Conservation (phyloP, 2,888 invertebrate species). For the Rhagonycha lutea region DNA sequence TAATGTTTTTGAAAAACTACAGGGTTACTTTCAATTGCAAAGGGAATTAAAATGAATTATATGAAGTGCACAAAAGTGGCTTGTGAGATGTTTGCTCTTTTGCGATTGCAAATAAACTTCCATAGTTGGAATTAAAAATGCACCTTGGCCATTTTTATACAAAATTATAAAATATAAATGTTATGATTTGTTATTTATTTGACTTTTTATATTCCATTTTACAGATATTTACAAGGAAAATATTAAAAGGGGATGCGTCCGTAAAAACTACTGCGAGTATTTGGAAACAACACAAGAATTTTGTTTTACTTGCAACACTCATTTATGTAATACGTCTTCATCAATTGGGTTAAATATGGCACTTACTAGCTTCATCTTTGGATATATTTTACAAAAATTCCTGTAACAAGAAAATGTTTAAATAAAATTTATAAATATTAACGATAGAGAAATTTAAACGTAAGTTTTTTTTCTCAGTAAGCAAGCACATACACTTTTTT, state of each 20-base stretch:
- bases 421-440: background rate
- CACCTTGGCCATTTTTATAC: too few species aligned
- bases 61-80: too few species aligned
- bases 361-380: background rate
- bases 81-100: too few species aligned
- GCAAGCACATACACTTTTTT: too few species aligned
- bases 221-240: slow-evolving; percentile 1
- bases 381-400: background rate
- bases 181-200: too few species aligned
- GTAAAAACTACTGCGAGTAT: slow-evolving; percentile 2
- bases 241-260: slow-evolving; percentile 4
- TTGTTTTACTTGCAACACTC: background rate
- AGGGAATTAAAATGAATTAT: too few species aligned
- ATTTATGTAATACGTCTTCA: background rate
- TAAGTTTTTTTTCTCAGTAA: background rate
- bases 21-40: too few species aligned
- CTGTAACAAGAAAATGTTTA: background rate
- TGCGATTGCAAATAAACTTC: too few species aligned
- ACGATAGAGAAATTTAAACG: background rate
- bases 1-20: too few species aligned
- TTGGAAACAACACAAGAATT: background rate
- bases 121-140: too few species aligned
- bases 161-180: too few species aligned
- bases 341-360: background rate
- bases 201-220: too few species aligned